phyloP scores from a whole-genome alignment of 37 sponge, comb jelly and placozoan species.

The Theonella swinhoei region DNA sequence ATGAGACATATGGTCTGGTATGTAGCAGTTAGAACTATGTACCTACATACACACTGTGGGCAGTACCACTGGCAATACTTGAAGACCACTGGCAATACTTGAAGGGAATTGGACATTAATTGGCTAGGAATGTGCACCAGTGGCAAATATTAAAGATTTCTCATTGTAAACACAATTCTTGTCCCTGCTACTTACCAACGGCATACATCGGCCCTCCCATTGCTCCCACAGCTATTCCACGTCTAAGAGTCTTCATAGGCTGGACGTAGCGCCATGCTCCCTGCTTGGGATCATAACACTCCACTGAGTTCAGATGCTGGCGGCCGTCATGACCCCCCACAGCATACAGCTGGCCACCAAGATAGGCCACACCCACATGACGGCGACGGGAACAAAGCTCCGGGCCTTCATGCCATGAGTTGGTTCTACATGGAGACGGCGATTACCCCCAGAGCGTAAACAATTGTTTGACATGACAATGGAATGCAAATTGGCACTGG shows the following conservation, averaged over 20 bases:
- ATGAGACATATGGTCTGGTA: too few species aligned
- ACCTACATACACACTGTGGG: not conserved
- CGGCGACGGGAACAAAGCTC: conserved; percentile 75
- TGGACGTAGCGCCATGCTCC: conserved; percentile 80
- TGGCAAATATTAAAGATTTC: too few species aligned
- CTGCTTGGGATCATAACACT: conserved; percentile 76
- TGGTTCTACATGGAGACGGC: conserved; percentile 22
- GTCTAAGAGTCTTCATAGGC: conserved; percentile 73
- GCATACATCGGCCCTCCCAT: conserved; percentile 90
- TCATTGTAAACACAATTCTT: too few species aligned
- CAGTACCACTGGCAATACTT: too few species aligned
- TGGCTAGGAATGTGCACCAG: too few species aligned
- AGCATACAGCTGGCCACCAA: conserved; percentile 81
- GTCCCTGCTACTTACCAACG: conserved; percentile 68
- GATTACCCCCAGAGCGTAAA: too few species aligned
- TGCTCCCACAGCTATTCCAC: conserved; percentile 91
- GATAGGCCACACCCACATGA: conserved; percentile 92
- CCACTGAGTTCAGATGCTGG: conserved; percentile 88
- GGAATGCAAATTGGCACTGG: too few species aligned
- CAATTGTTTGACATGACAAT: too few species aligned
- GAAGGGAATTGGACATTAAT: too few species aligned
- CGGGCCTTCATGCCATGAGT: conserved; percentile 84
- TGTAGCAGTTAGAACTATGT: not conserved
- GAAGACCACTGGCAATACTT: too few species aligned
- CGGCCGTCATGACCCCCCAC: conserved; percentile 92